phyloP scores from a whole-genome alignment of 1,140 invertebrate genomes.

The Hirudo medicinalis region DNA sequence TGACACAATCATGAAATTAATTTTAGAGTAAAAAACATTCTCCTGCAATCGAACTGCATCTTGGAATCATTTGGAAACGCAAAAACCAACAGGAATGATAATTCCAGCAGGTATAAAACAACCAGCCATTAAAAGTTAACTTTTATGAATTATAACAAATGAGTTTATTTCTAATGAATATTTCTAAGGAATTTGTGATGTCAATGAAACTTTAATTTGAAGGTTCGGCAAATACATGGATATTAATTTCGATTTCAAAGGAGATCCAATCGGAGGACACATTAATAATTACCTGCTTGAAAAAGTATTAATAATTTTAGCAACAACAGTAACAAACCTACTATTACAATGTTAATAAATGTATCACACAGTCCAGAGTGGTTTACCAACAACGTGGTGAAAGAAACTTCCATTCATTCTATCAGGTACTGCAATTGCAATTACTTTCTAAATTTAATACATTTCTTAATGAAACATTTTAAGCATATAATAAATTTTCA shows the following conservation, averaged over 20 bases:
- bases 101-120: conserved; percentile 59
- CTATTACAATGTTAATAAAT: no score
- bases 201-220: not conserved
- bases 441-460: conserved; percentile 51
- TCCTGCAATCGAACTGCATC: conserved; percentile 87
- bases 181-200: not conserved
- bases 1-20: conserved; percentile 13
- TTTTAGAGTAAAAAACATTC: conserved; percentile 83
- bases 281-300: conserved; percentile 92
- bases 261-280: conserved; percentile 86
- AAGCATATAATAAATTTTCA: no score
- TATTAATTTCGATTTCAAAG: conserved; percentile 96
- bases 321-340: not conserved
- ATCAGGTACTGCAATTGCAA: conserved; percentile 62
- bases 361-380: conserved; percentile 56
- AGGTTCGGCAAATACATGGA: conserved; percentile 96
- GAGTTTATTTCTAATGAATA: not conserved
- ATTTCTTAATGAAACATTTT: no score
- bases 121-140: not conserved
- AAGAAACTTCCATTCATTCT: conserved; percentile 92
- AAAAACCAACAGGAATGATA: conserved; percentile 92
- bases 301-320: conserved; percentile 52
- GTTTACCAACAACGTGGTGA: conserved; percentile 81
- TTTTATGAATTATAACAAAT: not conserved
- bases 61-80: conserved; percentile 95